Evolutionary conservation across 2,797 vertebrate species (phyloP).

Genomic region (Peromyscus melanophrys): DNA sequence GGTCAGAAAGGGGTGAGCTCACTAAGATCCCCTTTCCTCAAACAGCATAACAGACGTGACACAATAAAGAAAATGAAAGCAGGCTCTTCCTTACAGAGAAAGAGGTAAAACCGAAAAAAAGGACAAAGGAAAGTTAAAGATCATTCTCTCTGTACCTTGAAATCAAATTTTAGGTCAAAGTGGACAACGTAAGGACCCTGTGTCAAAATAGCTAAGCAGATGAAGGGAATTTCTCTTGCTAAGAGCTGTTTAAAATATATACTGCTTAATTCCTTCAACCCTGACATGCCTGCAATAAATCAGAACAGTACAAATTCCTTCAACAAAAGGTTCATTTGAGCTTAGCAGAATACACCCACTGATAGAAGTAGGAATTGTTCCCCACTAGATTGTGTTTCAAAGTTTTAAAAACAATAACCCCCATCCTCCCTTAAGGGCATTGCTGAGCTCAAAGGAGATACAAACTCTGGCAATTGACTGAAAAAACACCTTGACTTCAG

Average conservation of each 20-base stretch:
- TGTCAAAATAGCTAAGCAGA: background rate
- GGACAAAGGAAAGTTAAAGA: slow-evolving; percentile 21
- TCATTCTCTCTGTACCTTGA: background rate
- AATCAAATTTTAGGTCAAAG: background rate
- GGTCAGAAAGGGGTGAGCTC: slow-evolving; percentile 25
- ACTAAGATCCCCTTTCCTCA: background rate
- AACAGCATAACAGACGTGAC: background rate
- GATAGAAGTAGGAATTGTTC: slow-evolving; percentile 13
- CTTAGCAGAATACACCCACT: background rate
- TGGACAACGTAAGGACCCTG: background rate
- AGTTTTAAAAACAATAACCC: slow-evolving; percentile 65
- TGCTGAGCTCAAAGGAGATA: slow-evolving; percentile 49
- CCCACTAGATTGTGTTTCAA: slow-evolving; percentile 14
- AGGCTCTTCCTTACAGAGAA: slow-evolving; percentile 22
- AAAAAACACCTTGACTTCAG: slow-evolving; percentile 59
- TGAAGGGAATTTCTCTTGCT: slow-evolving; percentile 35
- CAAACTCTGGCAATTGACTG: slow-evolving; percentile 1
- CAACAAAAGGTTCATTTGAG: slow-evolving; percentile 49
- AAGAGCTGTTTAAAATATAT: background rate
- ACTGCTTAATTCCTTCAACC: slow-evolving; percentile 47
- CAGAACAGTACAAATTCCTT: slow-evolving; percentile 50
- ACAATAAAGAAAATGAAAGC: slow-evolving; percentile 43
- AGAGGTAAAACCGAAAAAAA: slow-evolving; percentile 1
- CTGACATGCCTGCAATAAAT: slow-evolving; percentile 60
- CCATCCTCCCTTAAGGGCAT: slow-evolving; percentile 42